These are phyloP conservation scores for Prionace glauca DNA, from an alignment of 2,797 vertebrate genomes.

Conservation along the genomic window DNA sequence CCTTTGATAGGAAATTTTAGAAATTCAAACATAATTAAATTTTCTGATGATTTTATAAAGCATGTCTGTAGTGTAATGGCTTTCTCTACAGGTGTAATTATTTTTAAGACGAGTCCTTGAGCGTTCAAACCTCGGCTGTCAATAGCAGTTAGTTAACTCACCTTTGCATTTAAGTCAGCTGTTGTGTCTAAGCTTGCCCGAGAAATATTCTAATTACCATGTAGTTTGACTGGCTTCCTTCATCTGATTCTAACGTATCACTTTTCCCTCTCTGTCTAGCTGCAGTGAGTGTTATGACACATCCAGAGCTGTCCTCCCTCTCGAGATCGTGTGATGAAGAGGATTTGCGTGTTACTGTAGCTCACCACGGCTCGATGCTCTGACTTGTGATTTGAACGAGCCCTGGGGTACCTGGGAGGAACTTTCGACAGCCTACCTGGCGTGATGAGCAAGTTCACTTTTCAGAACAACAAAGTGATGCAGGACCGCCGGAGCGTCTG, in stretches of 20 bases:
- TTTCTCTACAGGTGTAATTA: not conserved
- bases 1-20: not conserved
- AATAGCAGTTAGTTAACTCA: conserved; percentile 1
- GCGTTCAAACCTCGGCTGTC: not conserved
- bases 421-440: conserved; percentile 8
- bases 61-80: not conserved
- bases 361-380: conserved; percentile 40
- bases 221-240: not conserved
- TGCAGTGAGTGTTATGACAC: conserved; percentile 49
- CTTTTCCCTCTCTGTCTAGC: conserved; percentile 41
- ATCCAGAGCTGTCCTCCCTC: conserved; percentile 38
- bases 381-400: conserved; percentile 37
- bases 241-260: not conserved
- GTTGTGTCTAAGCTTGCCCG: conserved; percentile 11
- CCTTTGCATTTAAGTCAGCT: conserved; percentile 17
- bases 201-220: conserved; percentile 28
- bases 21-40: not conserved
- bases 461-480: conserved; percentile 97
- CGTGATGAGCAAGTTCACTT: conserved; percentile 94
- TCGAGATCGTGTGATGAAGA: conserved; percentile 47
- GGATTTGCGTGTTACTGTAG: not conserved
- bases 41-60: not conserved
- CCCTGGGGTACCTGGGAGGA: conserved; percentile 41
- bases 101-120: not conserved
- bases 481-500: conserved; percentile 97